Conservation (phyloP, 2,888 invertebrate species). For the Apodemia duryi region DNA sequence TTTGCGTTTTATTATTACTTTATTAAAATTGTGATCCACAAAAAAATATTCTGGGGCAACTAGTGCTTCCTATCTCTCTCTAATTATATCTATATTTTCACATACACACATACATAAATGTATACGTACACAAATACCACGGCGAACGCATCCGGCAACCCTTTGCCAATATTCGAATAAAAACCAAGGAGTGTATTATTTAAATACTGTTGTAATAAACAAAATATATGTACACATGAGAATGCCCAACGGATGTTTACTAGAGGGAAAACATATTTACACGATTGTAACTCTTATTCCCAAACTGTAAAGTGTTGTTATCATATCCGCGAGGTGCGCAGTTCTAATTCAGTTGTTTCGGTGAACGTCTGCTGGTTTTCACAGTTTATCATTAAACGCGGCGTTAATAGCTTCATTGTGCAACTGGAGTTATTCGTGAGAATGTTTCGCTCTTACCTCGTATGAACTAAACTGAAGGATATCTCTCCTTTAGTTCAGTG, state of each 20-base stretch:
- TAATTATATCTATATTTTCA: too few relatives aligned
- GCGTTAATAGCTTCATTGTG: conserved; percentile 10
- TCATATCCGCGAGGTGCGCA: conserved; percentile 16
- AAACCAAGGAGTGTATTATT: neutral
- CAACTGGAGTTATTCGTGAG: conserved; percentile 5
- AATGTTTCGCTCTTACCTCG: conserved; percentile 1
- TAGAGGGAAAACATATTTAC: conserved; percentile 22
- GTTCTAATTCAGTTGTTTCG: conserved; percentile 29
- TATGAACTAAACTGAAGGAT: neutral
- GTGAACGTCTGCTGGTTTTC: conserved; percentile 25
- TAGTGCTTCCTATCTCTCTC: too few relatives aligned
- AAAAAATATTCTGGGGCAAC: too few relatives aligned
- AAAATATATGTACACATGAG: conserved; percentile 24
- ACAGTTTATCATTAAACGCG: conserved; percentile 17
- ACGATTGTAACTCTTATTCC: neutral
- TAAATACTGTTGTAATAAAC: neutral
- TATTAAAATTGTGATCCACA: too few relatives aligned
- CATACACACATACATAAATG: too few relatives aligned
- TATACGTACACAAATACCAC: too few relatives aligned
- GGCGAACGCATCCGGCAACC: too few relatives aligned
- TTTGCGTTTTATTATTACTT: too few relatives aligned
- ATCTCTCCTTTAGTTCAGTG: too few relatives aligned
- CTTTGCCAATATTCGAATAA: neutral
- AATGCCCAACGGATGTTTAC: conserved; percentile 57
- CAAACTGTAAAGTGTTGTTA: neutral